Conservation (phyloP, 2,888 invertebrate species). For the Tetheella fluctuosa region DNA sequence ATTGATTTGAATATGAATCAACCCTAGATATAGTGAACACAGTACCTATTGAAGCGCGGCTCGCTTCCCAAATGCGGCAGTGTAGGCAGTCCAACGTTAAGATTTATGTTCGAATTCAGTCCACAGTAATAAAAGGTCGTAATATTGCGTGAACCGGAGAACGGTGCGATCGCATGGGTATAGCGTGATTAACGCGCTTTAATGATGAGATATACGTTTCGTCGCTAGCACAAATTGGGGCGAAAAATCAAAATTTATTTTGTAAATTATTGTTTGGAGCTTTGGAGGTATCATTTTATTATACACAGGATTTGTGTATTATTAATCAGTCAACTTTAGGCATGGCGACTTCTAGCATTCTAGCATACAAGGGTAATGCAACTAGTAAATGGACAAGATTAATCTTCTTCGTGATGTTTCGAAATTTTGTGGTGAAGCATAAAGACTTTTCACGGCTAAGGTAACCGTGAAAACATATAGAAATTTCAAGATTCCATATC, state of each 20-base stretch:
- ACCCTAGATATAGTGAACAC: constrained; percentile 11
- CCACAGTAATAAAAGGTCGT: constrained; percentile 17
- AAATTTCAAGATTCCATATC: too few species aligned
- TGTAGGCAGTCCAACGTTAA: constrained; percentile 29
- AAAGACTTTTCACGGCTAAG: too few species aligned
- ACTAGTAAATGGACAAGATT: too few species aligned
- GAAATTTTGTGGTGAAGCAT: too few species aligned
- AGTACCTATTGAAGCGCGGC: constrained; percentile 25
- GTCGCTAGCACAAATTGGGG: neutral
- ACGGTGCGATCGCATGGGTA: constrained; percentile 10
- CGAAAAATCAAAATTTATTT: constrained; percentile 4
- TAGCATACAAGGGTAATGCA: neutral
- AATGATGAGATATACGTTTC: constrained; percentile 10
- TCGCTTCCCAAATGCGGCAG: constrained; percentile 34
- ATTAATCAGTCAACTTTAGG: neutral
- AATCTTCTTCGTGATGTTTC: too few species aligned
- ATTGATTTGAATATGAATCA: constrained; percentile 15
- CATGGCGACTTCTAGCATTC: neutral
- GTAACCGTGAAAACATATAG: too few species aligned
- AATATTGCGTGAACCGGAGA: constrained; percentile 9
- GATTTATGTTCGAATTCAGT: constrained; percentile 42
- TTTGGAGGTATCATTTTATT: neutral
- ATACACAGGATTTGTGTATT: neutral
- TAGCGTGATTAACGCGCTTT: constrained; percentile 11
- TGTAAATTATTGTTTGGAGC: neutral